phyloP scores from a whole-genome alignment of 1,140 invertebrate genomes.

The fruit fly (Drosophila melanogaster) region DNA sequence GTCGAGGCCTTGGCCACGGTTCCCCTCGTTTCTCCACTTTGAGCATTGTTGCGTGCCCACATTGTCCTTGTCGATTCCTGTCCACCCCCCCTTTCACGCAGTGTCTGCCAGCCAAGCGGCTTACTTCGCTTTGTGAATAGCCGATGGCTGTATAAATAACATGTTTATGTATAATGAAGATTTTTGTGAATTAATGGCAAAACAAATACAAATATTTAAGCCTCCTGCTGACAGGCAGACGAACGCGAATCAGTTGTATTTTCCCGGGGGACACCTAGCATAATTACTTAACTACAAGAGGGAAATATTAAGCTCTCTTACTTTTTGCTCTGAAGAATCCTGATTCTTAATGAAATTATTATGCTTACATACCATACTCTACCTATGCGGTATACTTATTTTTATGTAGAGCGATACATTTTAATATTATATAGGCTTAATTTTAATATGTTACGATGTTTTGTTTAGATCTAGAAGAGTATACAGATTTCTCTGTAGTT shows the following conservation, averaged over 20 bases:
- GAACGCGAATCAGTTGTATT: slow-evolving; percentile 19
- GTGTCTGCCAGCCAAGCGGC: slow-evolving; percentile 6
- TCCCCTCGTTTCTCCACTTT: background rate
- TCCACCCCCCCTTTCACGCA: background rate
- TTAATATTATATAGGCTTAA: background rate
- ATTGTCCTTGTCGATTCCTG: slow-evolving; percentile 21
- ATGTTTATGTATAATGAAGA: slow-evolving; percentile 14
- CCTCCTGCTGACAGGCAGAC: slow-evolving; percentile 17
- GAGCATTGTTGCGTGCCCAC: slow-evolving; percentile 19
- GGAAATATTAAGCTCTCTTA: slow-evolving; percentile 63
- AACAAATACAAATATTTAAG: slow-evolving; percentile 37
- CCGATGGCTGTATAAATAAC: slow-evolving; percentile 23
- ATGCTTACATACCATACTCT: slow-evolving; percentile 15
- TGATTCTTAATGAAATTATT: slow-evolving; percentile 40
- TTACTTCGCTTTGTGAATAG: slow-evolving; percentile 23
- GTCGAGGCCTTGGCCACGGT: slow-evolving; percentile 13
- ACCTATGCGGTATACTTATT: too few relatives aligned
- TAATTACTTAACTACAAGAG: slow-evolving; percentile 78
- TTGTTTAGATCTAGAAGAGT: slow-evolving; percentile 3
- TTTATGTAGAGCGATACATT: too few relatives aligned
- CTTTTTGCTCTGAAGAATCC: slow-evolving; percentile 6
- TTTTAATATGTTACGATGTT: background rate
- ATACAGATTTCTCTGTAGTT: background rate
- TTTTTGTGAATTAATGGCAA: slow-evolving; percentile 43
- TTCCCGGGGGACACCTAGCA: slow-evolving; percentile 40